Base-by-base conservation (phyloP, 2,113 vertebrate species). In the Halcyon malimbica region DNA sequence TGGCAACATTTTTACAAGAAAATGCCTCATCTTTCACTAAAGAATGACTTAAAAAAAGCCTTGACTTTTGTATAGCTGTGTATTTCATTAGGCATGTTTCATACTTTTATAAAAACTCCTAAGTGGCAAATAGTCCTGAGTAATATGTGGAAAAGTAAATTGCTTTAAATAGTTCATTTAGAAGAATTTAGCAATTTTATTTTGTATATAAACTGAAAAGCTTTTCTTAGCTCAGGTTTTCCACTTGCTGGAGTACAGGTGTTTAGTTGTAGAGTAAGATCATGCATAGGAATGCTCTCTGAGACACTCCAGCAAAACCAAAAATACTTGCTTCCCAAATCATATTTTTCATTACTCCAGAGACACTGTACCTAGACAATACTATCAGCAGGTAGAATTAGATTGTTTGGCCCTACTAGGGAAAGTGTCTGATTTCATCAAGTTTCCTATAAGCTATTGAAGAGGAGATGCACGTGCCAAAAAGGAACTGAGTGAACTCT, bases 141-240 rank as follows among this genome's bases (percentile, higher is more conserved):
- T 69, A 69, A 79, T 79, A 89, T 21, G 70, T 73, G 74, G 89
- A 63, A 87, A 83, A 96, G 65, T 28, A 91, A 91, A 92, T 87
- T 65, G 25, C 77, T 94, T 92, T 92, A 89, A 95, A 90, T 92
- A 81, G 83, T 89, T 96, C 86, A 89, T 96, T 95, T 92, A 83
- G 80, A 57, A 84, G 88, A 94, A 93, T 89, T 93, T 89, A 95
- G 71, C 48, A 57, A 37, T 90, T 93, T 90, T 50, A 48, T 74
- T 93, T 83, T 89, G 24, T 90, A 11, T 89, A 79, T 81, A 91
- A 95, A 78, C 42, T 29, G 14, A 74, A 90, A 77, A 87, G 81
- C 44, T 73, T 93, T 95, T 92, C 86, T 90, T 78, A 84, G 71
- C n/a, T 94, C 70, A 71, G 78, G 67, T 93, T 83, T 90, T 93